phyloP scores from a whole-genome alignment of 1,140 invertebrate genomes.

The Saxidomus purpurata region DNA sequence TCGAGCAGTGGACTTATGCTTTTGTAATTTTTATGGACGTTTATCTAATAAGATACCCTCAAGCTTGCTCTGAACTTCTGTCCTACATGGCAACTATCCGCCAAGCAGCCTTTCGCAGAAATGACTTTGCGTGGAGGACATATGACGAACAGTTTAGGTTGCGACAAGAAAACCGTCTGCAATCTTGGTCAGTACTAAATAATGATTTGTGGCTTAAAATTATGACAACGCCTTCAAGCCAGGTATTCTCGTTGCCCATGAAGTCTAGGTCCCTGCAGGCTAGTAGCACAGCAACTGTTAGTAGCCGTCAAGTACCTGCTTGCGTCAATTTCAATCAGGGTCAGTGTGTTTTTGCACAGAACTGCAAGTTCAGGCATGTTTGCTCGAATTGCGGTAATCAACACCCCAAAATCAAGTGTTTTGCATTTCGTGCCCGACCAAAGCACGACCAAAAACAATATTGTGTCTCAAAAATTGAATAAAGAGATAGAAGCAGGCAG shows the following conservation, averaged over 20 bases:
- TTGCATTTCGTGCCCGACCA: background rate
- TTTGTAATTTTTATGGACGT: background rate
- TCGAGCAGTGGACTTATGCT: too few relatives aligned
- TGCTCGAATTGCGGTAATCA: background rate
- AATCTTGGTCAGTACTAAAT: conserved; percentile 5
- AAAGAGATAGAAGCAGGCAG: conserved; percentile 24
- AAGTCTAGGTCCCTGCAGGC: background rate
- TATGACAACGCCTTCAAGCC: background rate
- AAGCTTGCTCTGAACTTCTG: background rate
- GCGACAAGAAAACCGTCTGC: background rate
- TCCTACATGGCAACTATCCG: too few relatives aligned
- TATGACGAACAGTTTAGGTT: conserved; percentile 36
- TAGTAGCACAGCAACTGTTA: background rate
- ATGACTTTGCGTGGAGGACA: conserved; percentile 11
- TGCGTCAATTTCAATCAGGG: conserved; percentile 11
- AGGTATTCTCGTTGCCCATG: background rate
- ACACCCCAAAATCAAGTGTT: background rate
- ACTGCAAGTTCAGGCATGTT: background rate
- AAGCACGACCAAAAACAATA: background rate
- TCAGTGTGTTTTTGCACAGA: background rate
- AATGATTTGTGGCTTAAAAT: background rate
- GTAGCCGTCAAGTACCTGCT: background rate
- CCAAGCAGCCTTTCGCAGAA: background rate
- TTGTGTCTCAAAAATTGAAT: conserved; percentile 28
- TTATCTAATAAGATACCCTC: background rate